Base-by-base conservation (phyloP, 2,888 invertebrate species). In the Agrochola macilenta region DNA sequence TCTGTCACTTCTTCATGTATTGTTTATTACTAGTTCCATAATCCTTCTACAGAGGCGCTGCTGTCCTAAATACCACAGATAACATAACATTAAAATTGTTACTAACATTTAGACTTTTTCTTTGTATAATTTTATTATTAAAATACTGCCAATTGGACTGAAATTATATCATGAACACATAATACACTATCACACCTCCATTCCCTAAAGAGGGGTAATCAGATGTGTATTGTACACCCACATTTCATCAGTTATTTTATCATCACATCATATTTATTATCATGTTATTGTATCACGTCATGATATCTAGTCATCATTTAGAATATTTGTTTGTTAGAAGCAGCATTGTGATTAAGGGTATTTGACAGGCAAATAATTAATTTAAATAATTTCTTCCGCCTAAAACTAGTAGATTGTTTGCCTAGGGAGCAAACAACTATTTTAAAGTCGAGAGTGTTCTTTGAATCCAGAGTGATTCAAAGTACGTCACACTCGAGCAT, bases 131-230 rank as follows among this genome's bases (percentile, higher is more conserved):
- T 76, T 76, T 82, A 80, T 82, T 81, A 80, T 69, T 69, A 2
- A 78, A 81, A 83, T 85, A 90, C 89, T 90, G 91, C 90, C 90
- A 66, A 87, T 90, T 88, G 90, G 89, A 91, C 90, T 85, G 84
- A 89, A 30, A 64, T 74, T 71, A 82, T 14, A 23, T 66, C 46
- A 54, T 71, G 7, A 1, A 65, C 43, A 66, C 43, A 52, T 61
- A 39, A 77, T 30, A 61, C n/a, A 54, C 11, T 9, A 39, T 43
- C 14, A 60, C 52, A n/a, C 20, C 23, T 35, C 5, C 54, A n/a
- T 30, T 5, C 0, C n/a, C 5, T 1, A 2, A 52, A 8, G 12
- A 8, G 12, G 5, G 12, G 20, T 8, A 35, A 0, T 4, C 43
- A 78, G 69, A 54, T 1, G 4, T 54, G 23, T 54, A 46, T 12